Conservation (phyloP, 2,797 vertebrate species). For the Distichodus sexfasciatus region DNA sequence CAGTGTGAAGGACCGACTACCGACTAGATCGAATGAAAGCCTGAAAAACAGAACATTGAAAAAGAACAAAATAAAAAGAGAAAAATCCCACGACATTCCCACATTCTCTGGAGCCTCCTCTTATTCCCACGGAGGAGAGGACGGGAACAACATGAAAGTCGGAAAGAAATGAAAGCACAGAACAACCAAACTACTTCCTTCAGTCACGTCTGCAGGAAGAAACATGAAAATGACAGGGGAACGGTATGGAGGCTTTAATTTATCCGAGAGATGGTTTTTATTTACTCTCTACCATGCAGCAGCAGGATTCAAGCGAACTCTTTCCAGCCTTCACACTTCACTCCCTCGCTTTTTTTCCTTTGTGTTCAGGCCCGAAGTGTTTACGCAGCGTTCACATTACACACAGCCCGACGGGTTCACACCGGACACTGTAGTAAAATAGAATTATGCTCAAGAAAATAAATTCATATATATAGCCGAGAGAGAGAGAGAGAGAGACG, state of each 20-base stretch:
- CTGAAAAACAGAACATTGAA: slow-evolving; percentile 37
- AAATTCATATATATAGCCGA: slow-evolving; percentile 60
- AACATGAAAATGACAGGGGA: too few species aligned
- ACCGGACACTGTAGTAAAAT: slow-evolving; percentile 69
- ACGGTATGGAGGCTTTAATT: too few species aligned
- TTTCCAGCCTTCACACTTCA: background rate
- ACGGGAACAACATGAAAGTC: slow-evolving; percentile 39
- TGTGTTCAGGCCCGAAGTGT: slow-evolving; percentile 21
- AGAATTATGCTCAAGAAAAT: slow-evolving; percentile 70
- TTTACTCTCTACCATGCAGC: background rate
- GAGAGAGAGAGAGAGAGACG: too few species aligned
- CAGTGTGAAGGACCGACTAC: slow-evolving; percentile 60
- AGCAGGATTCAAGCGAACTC: background rate
- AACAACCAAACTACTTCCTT: slow-evolving; percentile 20
- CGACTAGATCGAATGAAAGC: slow-evolving; percentile 54
- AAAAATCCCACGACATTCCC: slow-evolving; percentile 51
- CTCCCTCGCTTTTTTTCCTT: background rate
- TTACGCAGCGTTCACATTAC: slow-evolving; percentile 59
- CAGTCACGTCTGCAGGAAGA: slow-evolving; percentile 49
- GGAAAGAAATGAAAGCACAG: slow-evolving; percentile 36
- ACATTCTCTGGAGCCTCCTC: slow-evolving; percentile 37
- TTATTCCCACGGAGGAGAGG: slow-evolving; percentile 33
- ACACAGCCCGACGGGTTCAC: slow-evolving; percentile 51
- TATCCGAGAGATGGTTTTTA: too few species aligned
- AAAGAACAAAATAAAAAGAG: slow-evolving; percentile 40